These are phyloP conservation scores for Neelides folsomi DNA, from an alignment of 2,888 invertebrate species.

Conservation along the genomic window DNA sequence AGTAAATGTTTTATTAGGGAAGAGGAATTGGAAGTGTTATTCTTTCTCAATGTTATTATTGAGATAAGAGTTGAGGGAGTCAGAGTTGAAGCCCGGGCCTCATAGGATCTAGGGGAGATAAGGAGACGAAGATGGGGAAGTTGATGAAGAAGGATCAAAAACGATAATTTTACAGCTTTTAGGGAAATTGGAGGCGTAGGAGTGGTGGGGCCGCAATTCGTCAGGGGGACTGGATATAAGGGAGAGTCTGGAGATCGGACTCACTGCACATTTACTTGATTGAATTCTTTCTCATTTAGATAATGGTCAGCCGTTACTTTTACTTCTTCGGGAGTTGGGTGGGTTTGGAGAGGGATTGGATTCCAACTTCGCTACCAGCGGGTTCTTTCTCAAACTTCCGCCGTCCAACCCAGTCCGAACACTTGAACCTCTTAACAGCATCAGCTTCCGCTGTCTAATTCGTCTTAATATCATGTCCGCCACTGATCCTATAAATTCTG, in stretches of 20 bases:
- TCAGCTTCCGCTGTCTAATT: constrained; percentile 25
- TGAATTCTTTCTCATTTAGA: constrained; percentile 32
- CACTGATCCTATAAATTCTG: constrained; percentile 31
- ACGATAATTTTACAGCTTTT: constrained; percentile 30
- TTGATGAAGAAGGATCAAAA: constrained; percentile 28
- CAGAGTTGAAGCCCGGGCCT: constrained; percentile 3
- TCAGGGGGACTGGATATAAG: constrained; percentile 6
- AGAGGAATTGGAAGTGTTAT: too few species aligned
- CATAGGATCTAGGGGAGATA: neutral
- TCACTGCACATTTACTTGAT: constrained; percentile 30
- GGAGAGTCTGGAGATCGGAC: neutral
- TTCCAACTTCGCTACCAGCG: neutral
- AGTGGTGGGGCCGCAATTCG: constrained; percentile 20
- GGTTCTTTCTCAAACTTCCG: neutral
- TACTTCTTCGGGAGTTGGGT: constrained; percentile 7
- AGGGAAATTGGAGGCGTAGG: constrained; percentile 26
- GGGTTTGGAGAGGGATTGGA: constrained; percentile 4
- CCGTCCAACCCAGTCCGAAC: neutral
- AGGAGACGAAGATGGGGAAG: constrained; percentile 10
- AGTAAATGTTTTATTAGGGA: too few species aligned
- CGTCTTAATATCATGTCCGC: constrained; percentile 30
- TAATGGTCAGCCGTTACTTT: constrained; percentile 31
- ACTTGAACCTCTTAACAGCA: neutral
- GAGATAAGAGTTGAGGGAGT: constrained; percentile 2
- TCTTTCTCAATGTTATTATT: too few species aligned